Base-by-base conservation (phyloP, 1,140 invertebrate genomes). In the Drosophila littoralis region DNA sequence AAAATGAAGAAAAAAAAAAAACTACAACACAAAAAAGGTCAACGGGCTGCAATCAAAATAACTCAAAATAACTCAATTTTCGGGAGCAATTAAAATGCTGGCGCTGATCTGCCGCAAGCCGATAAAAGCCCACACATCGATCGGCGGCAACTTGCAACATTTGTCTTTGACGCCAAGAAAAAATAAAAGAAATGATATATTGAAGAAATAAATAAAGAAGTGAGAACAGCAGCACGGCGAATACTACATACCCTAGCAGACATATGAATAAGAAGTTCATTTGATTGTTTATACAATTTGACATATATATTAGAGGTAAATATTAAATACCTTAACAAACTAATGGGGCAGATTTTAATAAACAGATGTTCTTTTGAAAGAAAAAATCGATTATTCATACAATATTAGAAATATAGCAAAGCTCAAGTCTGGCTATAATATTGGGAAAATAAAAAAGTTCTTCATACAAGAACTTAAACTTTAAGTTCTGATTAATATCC, bases 1-100 rank as follows among this genome's bases (percentile, higher is more conserved):
- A 54, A 13, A 17, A 28, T 54, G 55, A 50, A 71, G 13, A 33
- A 17, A 38, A 54, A 58, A 13, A 59, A 46, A 9, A 15, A 38
- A 40, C 51, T 38, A 58, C 36, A 64, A 51, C 13, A 28, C 55
- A 33, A 83, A 86, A 88, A 89, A 88, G 84, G 84, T 88, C 84
- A 88, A 80, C 77, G 66, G 82, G 77, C 84, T 83, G 84, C 84
- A 89, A 88, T 89, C 84, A 88, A 88, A 88, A 88, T 89, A 83
- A 66, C 67, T 83, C 71, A 79, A 82, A 82, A 82, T 82, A 89
- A 88, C 84, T 88, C 81, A 88, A 88, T 88, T 88, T 88, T 89
- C 73, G 79, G 77, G 84, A 83, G 84, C 84, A 88, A 88, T 89
- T 88, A 88, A 88, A 86, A 88, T 80, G 79, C 63, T 80, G 84